A percentile compares a stretch with the other conserved stretches of the same genome.
These are phyloP conservation scores for Archips xylosteana DNA, from an alignment of 2,888 invertebrate species.

Conservation along the genomic window DNA sequence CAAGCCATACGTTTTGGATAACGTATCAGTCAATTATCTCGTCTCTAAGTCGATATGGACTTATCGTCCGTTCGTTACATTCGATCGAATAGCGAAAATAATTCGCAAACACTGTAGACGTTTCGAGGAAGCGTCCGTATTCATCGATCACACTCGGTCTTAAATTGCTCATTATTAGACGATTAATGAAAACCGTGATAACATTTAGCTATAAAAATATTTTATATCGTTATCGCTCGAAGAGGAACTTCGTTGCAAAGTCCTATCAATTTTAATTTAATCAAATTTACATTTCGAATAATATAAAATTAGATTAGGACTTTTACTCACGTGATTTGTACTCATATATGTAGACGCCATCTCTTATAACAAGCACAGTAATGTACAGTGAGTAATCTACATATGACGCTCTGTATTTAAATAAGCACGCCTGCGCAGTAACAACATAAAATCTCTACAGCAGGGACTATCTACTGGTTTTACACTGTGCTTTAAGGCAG, in stretches of 20 bases:
- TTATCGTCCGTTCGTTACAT: not conserved
- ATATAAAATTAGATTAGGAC: not conserved
- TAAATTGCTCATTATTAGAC: not conserved
- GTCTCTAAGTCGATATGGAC: not conserved
- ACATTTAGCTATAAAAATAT: constrained; percentile 5
- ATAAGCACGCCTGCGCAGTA: not conserved
- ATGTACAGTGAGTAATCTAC: not conserved
- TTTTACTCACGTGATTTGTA: not conserved
- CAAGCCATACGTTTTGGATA: not conserved
- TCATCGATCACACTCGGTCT: constrained; percentile 40
- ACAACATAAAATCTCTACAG: not conserved
- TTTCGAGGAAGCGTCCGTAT: not conserved
- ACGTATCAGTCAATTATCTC: not conserved
- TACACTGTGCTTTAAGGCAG: not conserved
- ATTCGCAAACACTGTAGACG: not conserved
- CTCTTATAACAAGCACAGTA: not conserved
- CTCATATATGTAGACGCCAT: not conserved
- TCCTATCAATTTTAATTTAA: not conserved
- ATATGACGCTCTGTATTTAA: too few species aligned
- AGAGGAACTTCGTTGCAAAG: not conserved
- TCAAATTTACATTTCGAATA: not conserved
- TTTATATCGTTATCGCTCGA: constrained; percentile 2
- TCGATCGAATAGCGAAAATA: not conserved
- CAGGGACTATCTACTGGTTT: not conserved
- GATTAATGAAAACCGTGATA: constrained; percentile 30